Conservation (phyloP, 2,888 invertebrate species). For the Xestoiulus laeticollis region DNA sequence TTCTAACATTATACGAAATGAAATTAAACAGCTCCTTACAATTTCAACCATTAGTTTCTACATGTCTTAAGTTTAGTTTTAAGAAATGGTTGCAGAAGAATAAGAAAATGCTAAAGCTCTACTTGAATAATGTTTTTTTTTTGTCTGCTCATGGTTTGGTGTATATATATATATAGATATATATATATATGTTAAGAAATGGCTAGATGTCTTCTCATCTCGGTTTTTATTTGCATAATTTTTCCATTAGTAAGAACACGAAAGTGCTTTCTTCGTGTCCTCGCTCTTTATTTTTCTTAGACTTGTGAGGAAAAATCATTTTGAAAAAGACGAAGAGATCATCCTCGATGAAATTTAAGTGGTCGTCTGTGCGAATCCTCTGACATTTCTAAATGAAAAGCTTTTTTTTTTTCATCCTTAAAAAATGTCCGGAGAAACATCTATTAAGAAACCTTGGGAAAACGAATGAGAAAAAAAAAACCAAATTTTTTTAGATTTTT, state of each 20-base stretch:
- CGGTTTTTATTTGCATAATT: slow-evolving; percentile 47
- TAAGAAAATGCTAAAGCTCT: no score
- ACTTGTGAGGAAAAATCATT: not conserved
- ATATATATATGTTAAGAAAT: no score
- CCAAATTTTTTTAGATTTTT: no score
- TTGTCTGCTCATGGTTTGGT: no score
- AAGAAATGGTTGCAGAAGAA: no score
- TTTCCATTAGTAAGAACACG: slow-evolving; percentile 49
- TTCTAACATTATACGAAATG: no score
- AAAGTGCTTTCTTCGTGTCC: slow-evolving; percentile 46
- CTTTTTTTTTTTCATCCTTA: not conserved
- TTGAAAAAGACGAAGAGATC: slow-evolving; percentile 10
- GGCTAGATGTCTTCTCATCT: not conserved
- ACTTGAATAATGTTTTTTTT: no score
- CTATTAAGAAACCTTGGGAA: not conserved
- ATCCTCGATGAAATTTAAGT: slow-evolving; percentile 3
- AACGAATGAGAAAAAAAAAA: not conserved
- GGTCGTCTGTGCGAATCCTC: not conserved
- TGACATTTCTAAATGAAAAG: not conserved
- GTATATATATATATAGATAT: no score
- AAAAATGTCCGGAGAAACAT: not conserved
- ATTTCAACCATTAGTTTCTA: no score
- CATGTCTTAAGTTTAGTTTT: no score
- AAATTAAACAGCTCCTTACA: no score
- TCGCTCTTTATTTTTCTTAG: not conserved